Base-by-base conservation (phyloP, 23 tunicate genomes). In the Diplosoma virens region DNA sequence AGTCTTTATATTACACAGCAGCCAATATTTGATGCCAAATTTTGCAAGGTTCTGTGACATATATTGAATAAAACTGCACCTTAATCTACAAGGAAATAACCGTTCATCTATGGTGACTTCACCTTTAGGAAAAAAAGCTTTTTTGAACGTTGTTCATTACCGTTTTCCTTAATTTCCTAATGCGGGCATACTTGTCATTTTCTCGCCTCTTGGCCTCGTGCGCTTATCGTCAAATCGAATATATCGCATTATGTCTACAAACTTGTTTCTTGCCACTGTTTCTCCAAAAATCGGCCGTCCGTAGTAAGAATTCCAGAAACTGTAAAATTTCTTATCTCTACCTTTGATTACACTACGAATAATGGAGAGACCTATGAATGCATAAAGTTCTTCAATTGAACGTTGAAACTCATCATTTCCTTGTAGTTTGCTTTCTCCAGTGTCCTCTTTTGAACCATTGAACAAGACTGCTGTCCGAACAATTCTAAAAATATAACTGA, bases 301-400 rank as follows among this genome's bases (percentile, higher is more conserved):
- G 55, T 36, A 68, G 27, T 68, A 22, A 36, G 26, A 17, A 68
- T 68, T 41, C 53, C 75, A 68, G 65, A 68, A 68, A 35, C 5
- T 35, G 5, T 17, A 33, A 36, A 35, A 53, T 16, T 52, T 52
- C 28, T 68, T 27, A 35, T 35, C 75, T 68, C 75, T 68, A n/a
- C 75, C 53, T 68, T 68, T 33, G 54, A 68, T 36, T 41, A 36
- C 54, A 68, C 53, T 53, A 35, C 53, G 75, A 68, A 68, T n/a
- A 36, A 68, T 68, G 75, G 53, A 68, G 54, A 68, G 75, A 35
- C 75, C 75, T 6, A 68, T n/a, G 55, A 68, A 68, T 9, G 75
- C 75, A 23, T 68, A 16, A 37, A 68, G 55, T 36, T 68, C 25
- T 3, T 68, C 75, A 16, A 36, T 36, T 36, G 55, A 68, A 36